phyloP scores from a whole-genome alignment of 2,113 vertebrate species.

The Notarius lentiginosus region DNA sequence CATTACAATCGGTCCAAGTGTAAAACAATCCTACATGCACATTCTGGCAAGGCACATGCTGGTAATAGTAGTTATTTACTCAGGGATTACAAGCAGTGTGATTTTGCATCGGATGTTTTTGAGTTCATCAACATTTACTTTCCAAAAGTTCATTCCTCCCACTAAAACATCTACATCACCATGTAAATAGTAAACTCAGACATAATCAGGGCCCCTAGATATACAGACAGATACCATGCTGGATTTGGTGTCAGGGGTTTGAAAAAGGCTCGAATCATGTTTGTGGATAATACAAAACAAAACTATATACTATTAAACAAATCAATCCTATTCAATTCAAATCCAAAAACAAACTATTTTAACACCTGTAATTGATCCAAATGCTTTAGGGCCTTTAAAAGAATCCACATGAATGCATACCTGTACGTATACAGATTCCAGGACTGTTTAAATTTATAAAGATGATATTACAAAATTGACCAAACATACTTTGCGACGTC shows the following conservation, averaged over 20 bases:
- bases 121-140: conserved; percentile 30
- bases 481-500: conserved; percentile 48
- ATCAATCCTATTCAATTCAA: no score
- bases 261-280: no score
- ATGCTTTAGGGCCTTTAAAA: background rate
- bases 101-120: conserved; percentile 32
- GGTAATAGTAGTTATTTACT: background rate
- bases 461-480: conserved; percentile 47
- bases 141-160: conserved; percentile 43
- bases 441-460: background rate
- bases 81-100: background rate
- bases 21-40: background rate
- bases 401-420: background rate
- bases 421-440: background rate
- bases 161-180: conserved; percentile 20
- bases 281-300: background rate
- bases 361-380: background rate
- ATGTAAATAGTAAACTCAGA: conserved; percentile 3
- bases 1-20: background rate
- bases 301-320: background rate
- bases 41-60: background rate
- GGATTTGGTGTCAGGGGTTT: background rate
- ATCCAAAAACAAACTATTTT: background rate
- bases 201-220: background rate
- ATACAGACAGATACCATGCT: background rate